Base-by-base conservation (phyloP, 2,113 vertebrate genomes). In the Camelus bactrianus region DNA sequence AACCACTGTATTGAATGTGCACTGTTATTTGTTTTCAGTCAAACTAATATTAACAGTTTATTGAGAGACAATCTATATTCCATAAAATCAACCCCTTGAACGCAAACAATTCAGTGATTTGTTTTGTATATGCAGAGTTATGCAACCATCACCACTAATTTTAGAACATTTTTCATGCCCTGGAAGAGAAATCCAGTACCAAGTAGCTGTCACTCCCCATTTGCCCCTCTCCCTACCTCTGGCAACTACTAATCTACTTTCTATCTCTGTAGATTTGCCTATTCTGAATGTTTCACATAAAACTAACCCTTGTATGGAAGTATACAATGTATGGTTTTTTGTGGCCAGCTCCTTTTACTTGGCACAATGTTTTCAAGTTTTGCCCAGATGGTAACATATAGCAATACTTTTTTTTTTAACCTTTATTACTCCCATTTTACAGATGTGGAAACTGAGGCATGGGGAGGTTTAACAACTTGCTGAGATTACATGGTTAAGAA, bases 41-140 rank as follows among this genome's bases (percentile, higher is more conserved):
- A 42, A 67, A 94, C 12, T 9, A n/a, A 2, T 13, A 65, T 30
- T 64, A 54, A 60, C 24, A 32, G 72, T 88, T 84, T 75, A 84
- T 10, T 12, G n/a, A 72, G 28, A 30, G 20, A 35, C 20, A 64
- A 65, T 91, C 90, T 84, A 88, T n/a, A 70, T 28, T 38, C 80
- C 75, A 52, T 54, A 85, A 86, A 83, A 91, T 69, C 70, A 82
- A 70, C 32, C 26, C 35, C 91, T 82, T 81, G 56, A 76, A 87
- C 32, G 19, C n/a, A 35, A 2, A 48, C 11, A 70, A 24, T n/a
- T 70, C 76, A 67, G 65, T 52, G 60, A 56, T 54, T 24, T 82
- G 60, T 67, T 75, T 60, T 64, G 0, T 73, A 2, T 26, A 62
- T 28, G 72, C 67, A 48, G 35, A 81, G 50, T n/a, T 16, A n/a